A percentile compares a stretch with the other conserved stretches of the same genome.
phyloP scores from a whole-genome alignment of 2,797 vertebrate genomes.

The Botia kubotai region DNA sequence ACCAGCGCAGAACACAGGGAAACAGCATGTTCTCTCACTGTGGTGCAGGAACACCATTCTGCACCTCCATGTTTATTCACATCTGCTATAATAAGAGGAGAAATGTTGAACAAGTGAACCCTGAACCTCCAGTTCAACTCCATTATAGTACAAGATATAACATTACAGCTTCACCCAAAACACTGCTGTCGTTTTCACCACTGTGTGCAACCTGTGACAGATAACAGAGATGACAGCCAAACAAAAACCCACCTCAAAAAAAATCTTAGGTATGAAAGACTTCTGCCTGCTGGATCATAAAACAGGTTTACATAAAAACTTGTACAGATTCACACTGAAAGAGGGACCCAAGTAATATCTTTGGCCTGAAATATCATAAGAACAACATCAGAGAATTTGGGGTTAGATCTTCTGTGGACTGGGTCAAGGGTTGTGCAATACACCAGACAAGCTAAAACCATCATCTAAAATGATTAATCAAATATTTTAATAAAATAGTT shows the following conservation, averaged over 20 bases:
- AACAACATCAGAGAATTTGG: neutral
- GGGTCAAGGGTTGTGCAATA: too few species aligned
- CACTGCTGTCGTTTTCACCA: neutral
- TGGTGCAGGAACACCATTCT: neutral
- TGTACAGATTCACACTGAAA: neutral
- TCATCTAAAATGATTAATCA: too few species aligned
- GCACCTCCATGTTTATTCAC: slow-evolving; percentile 1
- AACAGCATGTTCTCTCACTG: slow-evolving; percentile 25
- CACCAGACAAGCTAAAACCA: too few species aligned
- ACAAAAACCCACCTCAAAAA: too few species aligned
- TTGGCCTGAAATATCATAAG: too few species aligned
- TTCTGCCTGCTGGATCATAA: neutral
- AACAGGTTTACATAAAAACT: neutral
- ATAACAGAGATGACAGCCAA: neutral
- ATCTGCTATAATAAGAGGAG: neutral
- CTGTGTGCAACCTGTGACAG: neutral
- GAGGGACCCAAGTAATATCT: neutral
- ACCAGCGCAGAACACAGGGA: neutral
- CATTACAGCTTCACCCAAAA: neutral
- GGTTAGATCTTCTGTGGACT: neutral
- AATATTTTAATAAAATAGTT: too few species aligned
- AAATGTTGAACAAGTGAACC: neutral
- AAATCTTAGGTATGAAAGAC: too few species aligned
- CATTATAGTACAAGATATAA: neutral
- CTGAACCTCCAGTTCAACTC: neutral